Percentiles rank a stretch among this genome's conserved stretches.
phyloP scores from a whole-genome alignment of 2,113 vertebrate genomes.

The Pterocles burchelli region DNA sequence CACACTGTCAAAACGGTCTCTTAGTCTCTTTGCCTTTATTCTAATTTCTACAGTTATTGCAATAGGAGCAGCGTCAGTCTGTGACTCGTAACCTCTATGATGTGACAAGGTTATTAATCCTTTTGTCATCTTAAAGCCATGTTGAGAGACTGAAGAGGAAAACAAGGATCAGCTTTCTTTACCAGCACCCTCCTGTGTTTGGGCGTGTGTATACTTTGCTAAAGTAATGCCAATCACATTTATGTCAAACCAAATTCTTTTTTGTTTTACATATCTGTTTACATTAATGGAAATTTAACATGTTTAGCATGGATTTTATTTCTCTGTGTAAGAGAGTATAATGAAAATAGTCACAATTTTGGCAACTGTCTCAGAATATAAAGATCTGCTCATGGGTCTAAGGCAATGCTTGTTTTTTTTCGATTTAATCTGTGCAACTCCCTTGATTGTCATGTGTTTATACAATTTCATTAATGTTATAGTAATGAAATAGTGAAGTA shows the following conservation, averaged over 20 bases:
- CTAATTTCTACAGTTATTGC: background rate
- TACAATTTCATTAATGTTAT: background rate
- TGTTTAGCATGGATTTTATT: background rate
- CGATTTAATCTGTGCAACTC: background rate
- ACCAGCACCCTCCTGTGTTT: background rate
- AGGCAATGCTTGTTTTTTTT: background rate
- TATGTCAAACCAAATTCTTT: background rate
- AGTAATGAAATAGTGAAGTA: background rate
- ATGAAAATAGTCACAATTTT: background rate
- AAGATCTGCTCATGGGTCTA: background rate
- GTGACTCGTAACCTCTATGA: background rate
- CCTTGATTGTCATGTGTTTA: background rate
- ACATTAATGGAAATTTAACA: background rate
- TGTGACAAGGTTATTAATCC: slow-evolving; percentile 26
- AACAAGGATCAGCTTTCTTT: background rate
- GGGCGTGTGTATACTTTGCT: background rate
- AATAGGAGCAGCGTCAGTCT: background rate
- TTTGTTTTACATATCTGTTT: background rate
- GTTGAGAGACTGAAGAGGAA: background rate
- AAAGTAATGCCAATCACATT: background rate
- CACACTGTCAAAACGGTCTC: background rate
- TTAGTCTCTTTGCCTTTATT: background rate
- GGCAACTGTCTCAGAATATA: background rate
- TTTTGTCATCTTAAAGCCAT: background rate
- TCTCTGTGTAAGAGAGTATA: background rate